phyloP scores from a whole-genome alignment of 2,113 vertebrate genomes.

The Sceloporus undulatus region DNA sequence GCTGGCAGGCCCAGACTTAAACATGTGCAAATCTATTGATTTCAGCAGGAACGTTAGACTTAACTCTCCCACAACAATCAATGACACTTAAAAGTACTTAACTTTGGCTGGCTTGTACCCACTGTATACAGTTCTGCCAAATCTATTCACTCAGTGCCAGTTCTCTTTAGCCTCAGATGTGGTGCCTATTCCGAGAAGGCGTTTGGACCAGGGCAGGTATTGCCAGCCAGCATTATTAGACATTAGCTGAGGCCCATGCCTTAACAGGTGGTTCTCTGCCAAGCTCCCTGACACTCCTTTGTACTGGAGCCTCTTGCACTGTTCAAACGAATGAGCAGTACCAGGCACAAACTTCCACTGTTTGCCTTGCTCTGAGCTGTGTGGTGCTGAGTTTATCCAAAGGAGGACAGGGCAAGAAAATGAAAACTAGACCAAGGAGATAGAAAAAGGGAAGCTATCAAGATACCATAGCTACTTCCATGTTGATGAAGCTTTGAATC shows the following conservation, averaged over 20 bases:
- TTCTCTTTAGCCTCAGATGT: not conserved
- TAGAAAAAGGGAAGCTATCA: no score
- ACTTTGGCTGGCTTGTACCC: not conserved
- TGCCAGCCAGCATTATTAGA: not conserved
- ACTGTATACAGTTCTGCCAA: not conserved
- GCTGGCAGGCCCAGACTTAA: not conserved
- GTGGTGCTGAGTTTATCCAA: no score
- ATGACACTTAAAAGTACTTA: conserved; percentile 1
- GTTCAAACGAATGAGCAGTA: not conserved
- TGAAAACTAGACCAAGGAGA: not conserved
- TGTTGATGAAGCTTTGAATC: no score
- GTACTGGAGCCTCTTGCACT: not conserved
- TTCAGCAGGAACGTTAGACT: conserved; percentile 4
- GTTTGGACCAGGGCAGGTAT: not conserved
- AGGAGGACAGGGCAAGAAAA: no score
- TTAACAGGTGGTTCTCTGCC: not conserved
- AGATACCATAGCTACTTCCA: not conserved
- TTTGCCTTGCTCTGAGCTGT: not conserved
- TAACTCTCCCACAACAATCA: not conserved
- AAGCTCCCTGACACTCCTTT: not conserved
- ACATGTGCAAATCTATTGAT: not conserved
- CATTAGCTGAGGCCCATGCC: not conserved
- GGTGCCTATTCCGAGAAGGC: not conserved
- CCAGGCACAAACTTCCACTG: not conserved
- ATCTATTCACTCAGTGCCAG: not conserved